phyloP scores from a whole-genome alignment of 2,113 vertebrate species.

The Pangasianodon gigas region DNA sequence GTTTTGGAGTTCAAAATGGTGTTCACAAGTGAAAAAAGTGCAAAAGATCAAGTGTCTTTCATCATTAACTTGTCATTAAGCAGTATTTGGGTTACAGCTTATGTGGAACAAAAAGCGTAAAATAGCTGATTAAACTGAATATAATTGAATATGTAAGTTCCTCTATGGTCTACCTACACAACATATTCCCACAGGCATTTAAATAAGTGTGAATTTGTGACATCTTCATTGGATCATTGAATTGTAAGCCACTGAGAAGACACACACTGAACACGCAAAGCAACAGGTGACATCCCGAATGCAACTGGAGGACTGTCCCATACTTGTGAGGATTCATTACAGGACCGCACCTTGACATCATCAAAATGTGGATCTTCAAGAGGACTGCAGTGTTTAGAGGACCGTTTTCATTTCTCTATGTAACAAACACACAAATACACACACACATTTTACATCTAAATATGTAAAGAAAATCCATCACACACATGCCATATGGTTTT shows the following conservation, averaged over 20 bases:
- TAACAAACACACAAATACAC: neutral
- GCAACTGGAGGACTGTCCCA: neutral
- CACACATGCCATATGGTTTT: neutral
- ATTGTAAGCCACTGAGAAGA: neutral
- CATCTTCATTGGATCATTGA: neutral
- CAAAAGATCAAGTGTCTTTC: neutral
- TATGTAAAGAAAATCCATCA: neutral
- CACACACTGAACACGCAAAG: neutral
- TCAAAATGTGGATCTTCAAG: neutral
- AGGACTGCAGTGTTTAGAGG: neutral
- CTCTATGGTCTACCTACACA: neutral
- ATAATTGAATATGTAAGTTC: neutral
- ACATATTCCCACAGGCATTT: neutral
- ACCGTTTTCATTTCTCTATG: neutral
- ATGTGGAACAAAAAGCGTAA: conserved; percentile 2
- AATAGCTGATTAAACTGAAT: neutral
- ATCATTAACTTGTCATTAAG: conserved; percentile 8
- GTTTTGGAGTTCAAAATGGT: neutral
- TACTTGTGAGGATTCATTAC: too few relatives aligned
- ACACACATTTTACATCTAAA: neutral
- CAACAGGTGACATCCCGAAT: neutral
- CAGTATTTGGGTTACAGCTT: conserved; percentile 8
- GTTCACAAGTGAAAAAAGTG: neutral
- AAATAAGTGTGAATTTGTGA: neutral
- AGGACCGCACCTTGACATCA: neutral